These are phyloP conservation scores for Lepidurus couesii DNA, from an alignment of 1,140 invertebrate species.

Conservation along the genomic window DNA sequence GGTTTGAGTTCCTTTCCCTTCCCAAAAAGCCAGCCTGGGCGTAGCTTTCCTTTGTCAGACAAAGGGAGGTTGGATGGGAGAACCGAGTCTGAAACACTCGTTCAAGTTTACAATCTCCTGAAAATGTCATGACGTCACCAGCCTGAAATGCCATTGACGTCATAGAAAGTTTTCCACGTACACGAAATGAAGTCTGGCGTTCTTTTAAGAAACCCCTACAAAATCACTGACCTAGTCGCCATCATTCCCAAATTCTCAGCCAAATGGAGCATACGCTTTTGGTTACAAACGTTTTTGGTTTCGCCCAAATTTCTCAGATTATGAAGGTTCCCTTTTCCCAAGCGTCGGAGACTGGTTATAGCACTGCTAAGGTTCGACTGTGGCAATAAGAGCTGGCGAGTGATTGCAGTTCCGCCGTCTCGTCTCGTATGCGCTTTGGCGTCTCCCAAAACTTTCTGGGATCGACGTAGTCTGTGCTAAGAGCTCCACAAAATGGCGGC, in stretches of 20 bases:
- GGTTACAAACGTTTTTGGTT: too few species aligned
- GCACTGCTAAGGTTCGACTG: slow-evolving; percentile 20
- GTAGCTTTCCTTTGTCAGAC: too few species aligned
- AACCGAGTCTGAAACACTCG: background rate
- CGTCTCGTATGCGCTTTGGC: slow-evolving; percentile 14
- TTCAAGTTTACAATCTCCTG: too few species aligned
- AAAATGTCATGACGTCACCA: background rate
- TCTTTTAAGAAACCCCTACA: background rate
- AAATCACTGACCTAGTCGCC: slow-evolving; percentile 12
- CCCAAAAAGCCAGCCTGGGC: background rate
- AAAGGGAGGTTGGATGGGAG: background rate
- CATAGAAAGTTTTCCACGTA: background rate
- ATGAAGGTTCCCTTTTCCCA: background rate
- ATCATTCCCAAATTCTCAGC: background rate
- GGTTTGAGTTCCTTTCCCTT: background rate
- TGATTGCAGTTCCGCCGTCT: slow-evolving; percentile 17
- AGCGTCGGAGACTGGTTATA: slow-evolving; percentile 1
- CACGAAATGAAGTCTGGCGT: background rate
- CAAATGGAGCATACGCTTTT: slow-evolving; percentile 1
- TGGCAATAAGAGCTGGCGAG: slow-evolving; percentile 20
- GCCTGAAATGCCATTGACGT: background rate
- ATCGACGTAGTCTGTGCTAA: background rate
- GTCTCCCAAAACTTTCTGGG: slow-evolving; percentile 1
- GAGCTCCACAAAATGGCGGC: background rate
- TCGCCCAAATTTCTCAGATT: too few species aligned